These are phyloP conservation scores for Scotopteryx bipunctaria DNA, from an alignment of 2,888 invertebrate genomes.

Conservation along the genomic window DNA sequence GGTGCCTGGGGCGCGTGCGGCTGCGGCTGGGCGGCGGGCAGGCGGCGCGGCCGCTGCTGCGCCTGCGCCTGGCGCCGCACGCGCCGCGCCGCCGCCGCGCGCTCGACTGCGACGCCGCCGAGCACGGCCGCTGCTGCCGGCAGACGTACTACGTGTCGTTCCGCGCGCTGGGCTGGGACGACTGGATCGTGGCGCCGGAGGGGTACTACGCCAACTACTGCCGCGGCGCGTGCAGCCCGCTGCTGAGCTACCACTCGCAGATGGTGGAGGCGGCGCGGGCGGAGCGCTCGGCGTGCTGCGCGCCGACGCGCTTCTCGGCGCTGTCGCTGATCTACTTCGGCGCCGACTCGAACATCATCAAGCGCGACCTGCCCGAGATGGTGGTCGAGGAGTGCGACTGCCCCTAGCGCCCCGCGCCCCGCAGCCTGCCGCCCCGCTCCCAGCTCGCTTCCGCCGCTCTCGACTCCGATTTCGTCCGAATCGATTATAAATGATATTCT, in stretches of 20 bases:
- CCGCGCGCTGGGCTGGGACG: conserved; percentile 95
- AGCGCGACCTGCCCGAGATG: conserved; percentile 97
- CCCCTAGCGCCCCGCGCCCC: conserved; percentile 84
- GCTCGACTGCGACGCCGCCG: conserved; percentile 89
- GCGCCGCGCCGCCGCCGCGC: conserved; percentile 91
- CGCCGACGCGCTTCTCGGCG: conserved; percentile 95
- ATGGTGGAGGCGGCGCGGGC: conserved; percentile 95
- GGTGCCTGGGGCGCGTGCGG: conserved; percentile 89
- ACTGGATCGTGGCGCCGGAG: conserved; percentile 95
- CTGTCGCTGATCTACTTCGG: conserved; percentile 97
- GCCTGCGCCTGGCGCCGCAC: conserved; percentile 88
- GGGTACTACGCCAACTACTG: conserved; percentile 98
- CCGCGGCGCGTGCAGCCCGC: conserved; percentile 94
- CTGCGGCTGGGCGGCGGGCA: conserved; percentile 83
- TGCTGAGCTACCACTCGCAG: conserved; percentile 94
- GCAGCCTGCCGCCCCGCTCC: conserved; percentile 55
- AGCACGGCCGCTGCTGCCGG: conserved; percentile 88
- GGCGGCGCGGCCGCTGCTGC: conserved; percentile 92
- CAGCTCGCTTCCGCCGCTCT: conserved; percentile 76
- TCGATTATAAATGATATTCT: conserved; percentile 82
- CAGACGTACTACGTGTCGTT: conserved; percentile 96
- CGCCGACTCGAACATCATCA: conserved; percentile 94
- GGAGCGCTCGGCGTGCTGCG: conserved; percentile 95
- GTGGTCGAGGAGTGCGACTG: conserved; percentile 98
- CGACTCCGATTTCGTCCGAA: conserved; percentile 78